Percentiles rank a stretch among this genome's conserved stretches.
These are phyloP conservation scores for Andrena dorsata DNA, from an alignment of 2,888 invertebrate genomes.

Conservation along the genomic window DNA sequence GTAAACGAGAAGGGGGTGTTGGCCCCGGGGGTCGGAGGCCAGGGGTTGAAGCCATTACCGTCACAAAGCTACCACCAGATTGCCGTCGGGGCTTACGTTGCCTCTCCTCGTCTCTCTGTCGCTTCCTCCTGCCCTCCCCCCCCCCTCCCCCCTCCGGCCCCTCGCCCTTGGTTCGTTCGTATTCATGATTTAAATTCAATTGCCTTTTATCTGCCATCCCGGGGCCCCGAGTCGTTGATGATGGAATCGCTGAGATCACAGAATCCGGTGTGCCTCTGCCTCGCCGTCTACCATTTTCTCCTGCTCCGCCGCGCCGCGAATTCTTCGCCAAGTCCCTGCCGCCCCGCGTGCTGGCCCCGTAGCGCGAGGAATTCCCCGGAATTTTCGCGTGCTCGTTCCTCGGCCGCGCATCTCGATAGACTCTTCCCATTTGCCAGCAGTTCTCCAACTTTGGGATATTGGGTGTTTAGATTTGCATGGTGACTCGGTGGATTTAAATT, in stretches of 20 bases:
- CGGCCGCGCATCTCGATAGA: background rate
- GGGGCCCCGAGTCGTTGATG: constrained; percentile 78
- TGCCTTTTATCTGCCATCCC: constrained; percentile 84
- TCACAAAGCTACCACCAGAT: constrained; percentile 85
- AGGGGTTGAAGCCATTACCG: constrained; percentile 83
- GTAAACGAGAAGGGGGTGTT: constrained; percentile 74
- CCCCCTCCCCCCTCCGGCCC: constrained; percentile 28
- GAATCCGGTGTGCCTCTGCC: constrained; percentile 64
- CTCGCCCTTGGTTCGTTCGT: constrained; percentile 81
- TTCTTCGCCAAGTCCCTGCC: constrained; percentile 1
- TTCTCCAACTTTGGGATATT: too few species aligned
- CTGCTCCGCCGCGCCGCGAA: constrained; percentile 7
- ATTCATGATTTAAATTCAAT: constrained; percentile 85
- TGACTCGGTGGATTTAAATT: too few species aligned
- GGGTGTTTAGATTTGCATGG: too few species aligned
- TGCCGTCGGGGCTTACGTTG: constrained; percentile 82
- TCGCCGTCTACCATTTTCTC: constrained; percentile 24
- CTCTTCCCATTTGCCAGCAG: background rate
- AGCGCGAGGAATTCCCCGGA: background rate
- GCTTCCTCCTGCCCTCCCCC: constrained; percentile 14
- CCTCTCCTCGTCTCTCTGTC: constrained; percentile 56
- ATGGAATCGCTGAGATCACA: constrained; percentile 80
- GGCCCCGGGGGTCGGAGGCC: constrained; percentile 72
- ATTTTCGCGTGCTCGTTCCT: background rate
- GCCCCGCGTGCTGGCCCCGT: background rate